Conservation (phyloP, 2,888 invertebrate species). For the Anthrax anthrax region DNA sequence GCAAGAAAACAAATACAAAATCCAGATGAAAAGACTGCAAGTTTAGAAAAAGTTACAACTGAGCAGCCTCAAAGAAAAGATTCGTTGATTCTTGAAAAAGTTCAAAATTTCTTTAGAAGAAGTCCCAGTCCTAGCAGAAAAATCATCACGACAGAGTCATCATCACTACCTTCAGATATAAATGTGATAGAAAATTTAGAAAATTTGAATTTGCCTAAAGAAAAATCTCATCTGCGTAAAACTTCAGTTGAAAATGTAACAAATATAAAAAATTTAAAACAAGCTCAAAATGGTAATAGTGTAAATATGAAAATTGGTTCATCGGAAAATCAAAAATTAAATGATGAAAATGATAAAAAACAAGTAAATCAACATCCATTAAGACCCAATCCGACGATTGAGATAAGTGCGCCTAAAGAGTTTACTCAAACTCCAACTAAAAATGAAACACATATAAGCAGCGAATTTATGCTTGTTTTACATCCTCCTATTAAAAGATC, state of each 20-base stretch:
- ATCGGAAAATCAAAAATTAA: too few species aligned
- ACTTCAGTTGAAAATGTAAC: too few species aligned
- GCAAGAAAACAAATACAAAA: background rate
- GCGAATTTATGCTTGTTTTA: constrained; percentile 69
- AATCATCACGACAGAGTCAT: constrained; percentile 1
- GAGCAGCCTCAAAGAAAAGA: background rate
- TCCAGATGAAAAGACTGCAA: background rate
- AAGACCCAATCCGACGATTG: constrained; percentile 20
- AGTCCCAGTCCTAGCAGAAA: constrained; percentile 7
- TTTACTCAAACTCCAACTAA: too few species aligned
- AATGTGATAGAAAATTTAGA: too few species aligned
- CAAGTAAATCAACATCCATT: background rate
- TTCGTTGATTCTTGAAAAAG: constrained; percentile 1
- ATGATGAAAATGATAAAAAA: too few species aligned
- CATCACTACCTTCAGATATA: too few species aligned
- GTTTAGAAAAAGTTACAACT: background rate
- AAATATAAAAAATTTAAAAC: too few species aligned
- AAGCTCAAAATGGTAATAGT: too few species aligned
- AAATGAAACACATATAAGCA: constrained; percentile 42
- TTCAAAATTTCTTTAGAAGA: constrained; percentile 7
- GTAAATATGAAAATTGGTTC: too few species aligned
- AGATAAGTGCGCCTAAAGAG: constrained; percentile 24
- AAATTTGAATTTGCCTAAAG: too few species aligned
- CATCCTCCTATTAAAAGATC: constrained; percentile 44
- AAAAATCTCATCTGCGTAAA: too few species aligned